Evolutionary conservation across 2,888 invertebrate genomes (phyloP).

Genomic region (Pogonocherus hispidulus): DNA sequence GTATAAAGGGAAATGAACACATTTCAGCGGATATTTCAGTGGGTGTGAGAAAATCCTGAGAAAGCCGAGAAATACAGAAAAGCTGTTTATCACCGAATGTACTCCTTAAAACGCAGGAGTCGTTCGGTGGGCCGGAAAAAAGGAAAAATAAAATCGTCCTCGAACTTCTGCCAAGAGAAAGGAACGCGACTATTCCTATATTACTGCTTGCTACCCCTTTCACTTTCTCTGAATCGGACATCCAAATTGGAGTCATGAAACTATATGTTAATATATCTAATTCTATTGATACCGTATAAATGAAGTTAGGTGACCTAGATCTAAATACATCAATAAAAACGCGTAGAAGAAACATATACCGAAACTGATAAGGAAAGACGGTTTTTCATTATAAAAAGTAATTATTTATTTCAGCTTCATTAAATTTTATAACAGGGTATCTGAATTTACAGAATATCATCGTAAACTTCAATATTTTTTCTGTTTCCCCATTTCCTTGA

Average conservation of each 20-base stretch:
- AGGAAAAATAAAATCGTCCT: conserved; percentile 33
- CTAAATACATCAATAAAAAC: neutral
- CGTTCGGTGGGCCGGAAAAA: conserved; percentile 40
- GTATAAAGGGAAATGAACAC: conserved; percentile 57
- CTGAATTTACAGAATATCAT: too few relatives aligned
- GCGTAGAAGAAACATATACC: neutral
- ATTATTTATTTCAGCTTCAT: too few relatives aligned
- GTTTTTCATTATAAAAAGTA: too few relatives aligned
- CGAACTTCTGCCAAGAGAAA: conserved; percentile 32
- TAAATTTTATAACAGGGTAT: too few relatives aligned
- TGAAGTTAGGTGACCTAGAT: neutral
- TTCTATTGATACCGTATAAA: neutral
- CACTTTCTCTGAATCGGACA: neutral
- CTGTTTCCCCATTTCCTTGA: too few relatives aligned
- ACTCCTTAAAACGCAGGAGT: conserved; percentile 38
- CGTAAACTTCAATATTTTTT: too few relatives aligned
- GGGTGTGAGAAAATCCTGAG: conserved; percentile 56
- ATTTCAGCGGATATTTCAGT: conserved; percentile 55
- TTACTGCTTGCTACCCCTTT: conserved; percentile 18
- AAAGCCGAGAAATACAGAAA: conserved; percentile 55
- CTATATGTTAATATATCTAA: neutral
- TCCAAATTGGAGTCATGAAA: conserved; percentile 1
- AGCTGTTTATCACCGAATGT: conserved; percentile 55
- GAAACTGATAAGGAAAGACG: too few relatives aligned
- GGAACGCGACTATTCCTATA: conserved; percentile 29